Base-by-base conservation (phyloP, 2,888 invertebrate genomes). In the Melanostoma scalare region DNA sequence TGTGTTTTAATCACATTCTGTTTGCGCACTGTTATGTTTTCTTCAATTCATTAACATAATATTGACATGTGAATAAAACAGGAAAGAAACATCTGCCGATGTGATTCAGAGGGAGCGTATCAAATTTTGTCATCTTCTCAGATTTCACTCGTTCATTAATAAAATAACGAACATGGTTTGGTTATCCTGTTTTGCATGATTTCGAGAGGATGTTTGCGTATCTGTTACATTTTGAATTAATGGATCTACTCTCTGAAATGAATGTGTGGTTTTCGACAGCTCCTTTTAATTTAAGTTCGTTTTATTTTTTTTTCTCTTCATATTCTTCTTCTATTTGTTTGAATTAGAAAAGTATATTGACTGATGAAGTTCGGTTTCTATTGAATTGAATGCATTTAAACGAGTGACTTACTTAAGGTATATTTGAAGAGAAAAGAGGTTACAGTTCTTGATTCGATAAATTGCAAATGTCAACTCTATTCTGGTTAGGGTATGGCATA, bases 131-230 rank as follows among this genome's bases (percentile, higher is more conserved):
- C 73, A 67, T 73, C 65, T 40, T 50, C 78, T 80, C 74, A 35
- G 42, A 69, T 80, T 75, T 74, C 74, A 75, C 30, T 67, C 35
- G 55, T 74, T 79, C 75, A 75, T 74, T 74, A 79, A 60, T 58
- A 55, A 55, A 79, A 52, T 53, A 55, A 55, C 55, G 50, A 73
- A 40, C 58, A 53, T 65, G 56, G 55, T 69, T 38, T 58, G 61
- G 55, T 74, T 63, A 74, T 79, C 73, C 67, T 80, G 56, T 63
- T 67, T 73, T 67, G 53, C 58, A 74, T 68, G 48, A 42, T 30
- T 40, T 63, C 38, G 10, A 63, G 20, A 20, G 52, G 58, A 67
- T 74, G 63, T 74, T 63, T 65, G 75, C 56, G 58, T 75, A 75
- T 80, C 56, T 69, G 69, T 80, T 74, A 69, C 69, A 42, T 46